Base-by-base conservation (phyloP, 2,113 vertebrate species). In the Vicugna pacos region DNA sequence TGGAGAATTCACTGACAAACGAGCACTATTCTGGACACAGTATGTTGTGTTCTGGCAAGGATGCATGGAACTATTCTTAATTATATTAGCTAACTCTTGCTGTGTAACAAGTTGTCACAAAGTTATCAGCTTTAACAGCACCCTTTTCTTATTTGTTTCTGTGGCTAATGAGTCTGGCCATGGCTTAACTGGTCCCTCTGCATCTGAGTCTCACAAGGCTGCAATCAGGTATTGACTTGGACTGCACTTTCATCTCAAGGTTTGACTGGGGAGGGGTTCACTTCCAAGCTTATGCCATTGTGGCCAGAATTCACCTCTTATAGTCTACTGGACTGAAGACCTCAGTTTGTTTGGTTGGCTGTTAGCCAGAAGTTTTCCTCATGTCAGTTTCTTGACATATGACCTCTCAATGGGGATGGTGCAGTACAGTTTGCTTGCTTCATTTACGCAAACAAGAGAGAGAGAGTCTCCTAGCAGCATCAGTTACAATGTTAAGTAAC, bases 201-300 rank as follows among this genome's bases (percentile, higher is more conserved):
- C 48, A 38, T 52, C 13, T 6, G 24, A 58, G 13, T 50, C 48
- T 56, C 67, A 56, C 0, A 35, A 64, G 46, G 26, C 16, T 72
- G 14, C 5, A 69, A 30, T 70, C 16, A 19, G 6, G 8, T 82
- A 12, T 17, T 79, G 13, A 58, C 48, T 50, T 67, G 32, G 79
- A 42, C 58, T 79, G 50, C 32, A 50, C 5, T 84, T 93, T 80
- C 16, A 91, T 67, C 48, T 80, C 22, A 64, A 80, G 54, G 54
- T 30, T 76, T 65, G n/a, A 69, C 35, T 13, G 3, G 20, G 5
- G 46, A 70, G 76, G 50, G 12, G 26, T 46, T 2, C 19, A 83
- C 10, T 58, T 60, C 54, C 83, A 93, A 26, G 38, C 0, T 10
- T 48, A 50, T 48, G 2, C 0, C 0, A n/a, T 3, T 56, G 14